Conservation (phyloP, 2,797 vertebrate genomes). For the Tinamus major region DNA sequence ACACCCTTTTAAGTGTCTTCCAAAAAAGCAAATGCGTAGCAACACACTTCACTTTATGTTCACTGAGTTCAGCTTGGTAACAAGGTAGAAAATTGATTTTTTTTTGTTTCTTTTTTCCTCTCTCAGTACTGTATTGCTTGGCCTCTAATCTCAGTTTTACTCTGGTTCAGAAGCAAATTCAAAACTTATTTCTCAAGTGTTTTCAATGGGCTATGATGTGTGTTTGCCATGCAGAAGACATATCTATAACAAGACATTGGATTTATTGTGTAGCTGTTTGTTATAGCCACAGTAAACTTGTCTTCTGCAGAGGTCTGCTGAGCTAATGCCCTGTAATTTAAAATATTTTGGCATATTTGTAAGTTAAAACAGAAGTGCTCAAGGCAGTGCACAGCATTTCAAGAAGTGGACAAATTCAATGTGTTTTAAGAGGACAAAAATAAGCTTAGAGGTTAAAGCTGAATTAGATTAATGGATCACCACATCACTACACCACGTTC, state of each 20-base stretch:
- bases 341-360: background rate
- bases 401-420: background rate
- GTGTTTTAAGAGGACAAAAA: background rate
- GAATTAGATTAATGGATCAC: background rate
- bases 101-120: background rate
- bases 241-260: background rate
- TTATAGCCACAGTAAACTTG: background rate
- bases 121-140: background rate
- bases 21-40: background rate
- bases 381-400: background rate
- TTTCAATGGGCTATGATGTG: background rate
- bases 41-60: background rate
- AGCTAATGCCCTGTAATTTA: background rate
- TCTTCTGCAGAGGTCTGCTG: background rate
- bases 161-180: background rate
- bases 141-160: background rate
- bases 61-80: background rate
- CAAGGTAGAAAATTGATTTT: background rate
- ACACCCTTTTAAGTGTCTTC: background rate
- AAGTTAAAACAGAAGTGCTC: conserved; percentile 43
- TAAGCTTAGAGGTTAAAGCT: background rate
- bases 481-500: background rate
- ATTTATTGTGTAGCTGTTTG: background rate
- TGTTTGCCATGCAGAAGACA: background rate
- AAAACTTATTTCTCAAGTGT: background rate